Percentiles rank a stretch among this genome's conserved stretches.
Conservation (phyloP, 2,888 invertebrate genomes). For the Trimorus sp. region DNA sequence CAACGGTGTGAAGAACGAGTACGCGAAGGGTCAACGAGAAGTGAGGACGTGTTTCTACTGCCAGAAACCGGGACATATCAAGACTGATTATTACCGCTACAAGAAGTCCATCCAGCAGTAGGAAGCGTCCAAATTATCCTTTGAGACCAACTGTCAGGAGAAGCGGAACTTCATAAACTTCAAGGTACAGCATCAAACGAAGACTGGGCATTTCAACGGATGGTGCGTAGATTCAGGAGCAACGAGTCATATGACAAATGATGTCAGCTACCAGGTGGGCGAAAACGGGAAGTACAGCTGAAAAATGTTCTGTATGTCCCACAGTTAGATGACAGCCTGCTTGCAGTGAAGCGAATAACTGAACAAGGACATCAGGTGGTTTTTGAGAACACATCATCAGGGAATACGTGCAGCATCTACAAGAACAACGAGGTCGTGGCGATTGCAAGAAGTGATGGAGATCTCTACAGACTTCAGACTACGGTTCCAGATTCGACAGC, state of each 20-base stretch:
- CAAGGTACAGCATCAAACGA: too few species aligned
- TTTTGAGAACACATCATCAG: background rate
- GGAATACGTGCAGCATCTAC: background rate
- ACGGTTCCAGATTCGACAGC: background rate
- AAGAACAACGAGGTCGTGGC: background rate
- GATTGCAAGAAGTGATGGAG: background rate
- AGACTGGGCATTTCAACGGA: background rate
- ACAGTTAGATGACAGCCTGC: conserved; percentile 50
- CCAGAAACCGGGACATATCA: conserved; percentile 44
- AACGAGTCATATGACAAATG: conserved; percentile 9
- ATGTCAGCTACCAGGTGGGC: background rate
- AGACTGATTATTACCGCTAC: conserved; percentile 14
- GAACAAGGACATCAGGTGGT: conserved; percentile 1
- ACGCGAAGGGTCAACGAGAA: background rate
- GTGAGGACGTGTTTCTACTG: conserved; percentile 38
- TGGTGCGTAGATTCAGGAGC: conserved; percentile 32
- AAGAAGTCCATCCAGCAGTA: background rate
- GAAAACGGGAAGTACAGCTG: conserved; percentile 37
- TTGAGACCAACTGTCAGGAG: too few species aligned
- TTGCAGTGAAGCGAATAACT: conserved; percentile 51
- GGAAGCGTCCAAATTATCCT: background rate
- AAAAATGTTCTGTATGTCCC: conserved; percentile 65
- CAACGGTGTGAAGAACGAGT: background rate
- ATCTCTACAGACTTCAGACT: background rate
- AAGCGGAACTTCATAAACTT: too few species aligned